Percentiles rank a stretch among this genome's conserved stretches.
Evolutionary conservation across 2,113 vertebrate species (phyloP).

Genomic region (Actenoides lindsayi): DNA sequence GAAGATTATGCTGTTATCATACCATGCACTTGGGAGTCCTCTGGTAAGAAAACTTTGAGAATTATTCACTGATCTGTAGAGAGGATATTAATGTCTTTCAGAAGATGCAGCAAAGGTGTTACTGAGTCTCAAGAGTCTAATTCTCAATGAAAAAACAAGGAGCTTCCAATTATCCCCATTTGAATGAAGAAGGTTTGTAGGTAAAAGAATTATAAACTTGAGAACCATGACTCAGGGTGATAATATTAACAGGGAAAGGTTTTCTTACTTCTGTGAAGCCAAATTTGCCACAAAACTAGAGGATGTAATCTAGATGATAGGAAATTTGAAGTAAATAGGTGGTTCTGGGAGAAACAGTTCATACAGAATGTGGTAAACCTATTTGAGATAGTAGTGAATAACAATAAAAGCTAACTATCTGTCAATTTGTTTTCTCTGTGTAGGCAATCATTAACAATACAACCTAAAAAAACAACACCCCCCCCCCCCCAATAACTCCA

Average conservation of each 20-base stretch:
- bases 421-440: background rate
- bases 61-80: background rate
- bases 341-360: background rate
- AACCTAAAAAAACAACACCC: background rate
- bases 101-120: background rate
- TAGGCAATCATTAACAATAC: background rate
- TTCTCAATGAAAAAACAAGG: background rate
- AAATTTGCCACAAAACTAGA: background rate
- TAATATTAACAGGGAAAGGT: background rate
- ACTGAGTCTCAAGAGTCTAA: background rate
- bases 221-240: background rate
- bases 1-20: background rate
- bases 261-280: background rate
- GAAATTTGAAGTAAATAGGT: background rate
- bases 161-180: background rate
- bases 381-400: background rate
- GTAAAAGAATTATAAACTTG: background rate
- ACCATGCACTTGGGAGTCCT: background rate
- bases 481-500: background rate
- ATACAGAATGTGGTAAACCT: background rate
- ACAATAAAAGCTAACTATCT: background rate
- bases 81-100: background rate
- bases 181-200: background rate
- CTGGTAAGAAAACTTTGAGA: slow-evolving; percentile 6
- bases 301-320: background rate